phyloP scores from a whole-genome alignment of 2,888 invertebrate species.

The Pedicia rivosa region DNA sequence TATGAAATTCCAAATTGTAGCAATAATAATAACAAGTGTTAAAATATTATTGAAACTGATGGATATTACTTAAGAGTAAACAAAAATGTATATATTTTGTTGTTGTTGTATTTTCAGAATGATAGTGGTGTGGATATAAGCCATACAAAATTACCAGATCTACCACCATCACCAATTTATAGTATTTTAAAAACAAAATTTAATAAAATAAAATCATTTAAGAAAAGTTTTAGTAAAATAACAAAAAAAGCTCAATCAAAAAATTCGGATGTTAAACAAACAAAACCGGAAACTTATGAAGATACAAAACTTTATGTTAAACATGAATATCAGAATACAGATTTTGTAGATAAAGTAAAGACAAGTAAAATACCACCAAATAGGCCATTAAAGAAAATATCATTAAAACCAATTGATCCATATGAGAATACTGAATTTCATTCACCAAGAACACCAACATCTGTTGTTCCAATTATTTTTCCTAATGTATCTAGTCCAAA shows the following conservation, averaged over 20 bases:
- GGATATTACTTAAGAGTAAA: too few relatives aligned
- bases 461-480: background rate
- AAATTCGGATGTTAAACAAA: constrained; percentile 26
- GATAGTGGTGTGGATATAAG: constrained; percentile 36
- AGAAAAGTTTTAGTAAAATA: constrained; percentile 38
- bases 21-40: background rate
- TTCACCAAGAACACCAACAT: constrained; percentile 15
- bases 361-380: constrained; percentile 8
- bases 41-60: too few relatives aligned
- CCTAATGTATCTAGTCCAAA: background rate
- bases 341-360: constrained; percentile 9
- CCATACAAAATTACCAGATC: constrained; percentile 40
- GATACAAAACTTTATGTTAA: constrained; percentile 22
- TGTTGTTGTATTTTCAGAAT: too few relatives aligned
- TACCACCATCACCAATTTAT: constrained; percentile 42
- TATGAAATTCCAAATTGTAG: background rate
- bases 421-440: constrained; percentile 22
- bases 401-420: constrained; percentile 14
- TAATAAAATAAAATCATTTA: too few relatives aligned
- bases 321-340: constrained; percentile 9
- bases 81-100: constrained; percentile 9
- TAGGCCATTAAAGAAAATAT: too few relatives aligned
- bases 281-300: constrained; percentile 28
- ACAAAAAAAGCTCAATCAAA: constrained; percentile 23
- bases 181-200: constrained; percentile 51